Evolutionary conservation across 2,113 vertebrate genomes (phyloP).

Genomic region (Platysteira castanea): DNA sequence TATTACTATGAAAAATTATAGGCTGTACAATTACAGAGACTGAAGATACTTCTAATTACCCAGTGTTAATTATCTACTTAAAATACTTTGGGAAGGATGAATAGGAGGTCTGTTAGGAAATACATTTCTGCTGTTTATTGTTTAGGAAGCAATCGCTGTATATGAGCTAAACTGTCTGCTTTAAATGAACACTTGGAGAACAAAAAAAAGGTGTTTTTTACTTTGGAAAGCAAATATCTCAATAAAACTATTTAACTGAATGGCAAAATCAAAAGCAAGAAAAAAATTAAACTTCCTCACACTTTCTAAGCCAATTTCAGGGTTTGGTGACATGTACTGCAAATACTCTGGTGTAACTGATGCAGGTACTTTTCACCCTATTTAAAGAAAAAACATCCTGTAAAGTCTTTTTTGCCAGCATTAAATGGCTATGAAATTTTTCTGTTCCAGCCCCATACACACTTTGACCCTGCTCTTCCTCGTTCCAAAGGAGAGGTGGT

Average conservation of each 20-base stretch:
- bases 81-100: background rate
- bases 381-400: background rate
- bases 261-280: background rate
- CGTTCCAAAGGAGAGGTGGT: background rate
- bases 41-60: slow-evolving; percentile 4
- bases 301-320: background rate
- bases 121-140: background rate
- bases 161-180: background rate
- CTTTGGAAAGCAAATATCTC: background rate
- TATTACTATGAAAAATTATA: slow-evolving; percentile 11
- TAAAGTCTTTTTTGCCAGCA: background rate
- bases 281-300: background rate
- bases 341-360: background rate
- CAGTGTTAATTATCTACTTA: background rate
- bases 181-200: background rate
- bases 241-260: background rate
- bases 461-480: background rate
- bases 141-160: background rate
- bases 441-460: background rate
- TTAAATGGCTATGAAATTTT: background rate
- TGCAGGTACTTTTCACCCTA: background rate
- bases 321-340: background rate
- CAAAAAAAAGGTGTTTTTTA: background rate
- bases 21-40: background rate
- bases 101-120: background rate